Evolutionary conservation across 2,888 invertebrate species (phyloP).

Genomic region (Dryadula phaetusa): DNA sequence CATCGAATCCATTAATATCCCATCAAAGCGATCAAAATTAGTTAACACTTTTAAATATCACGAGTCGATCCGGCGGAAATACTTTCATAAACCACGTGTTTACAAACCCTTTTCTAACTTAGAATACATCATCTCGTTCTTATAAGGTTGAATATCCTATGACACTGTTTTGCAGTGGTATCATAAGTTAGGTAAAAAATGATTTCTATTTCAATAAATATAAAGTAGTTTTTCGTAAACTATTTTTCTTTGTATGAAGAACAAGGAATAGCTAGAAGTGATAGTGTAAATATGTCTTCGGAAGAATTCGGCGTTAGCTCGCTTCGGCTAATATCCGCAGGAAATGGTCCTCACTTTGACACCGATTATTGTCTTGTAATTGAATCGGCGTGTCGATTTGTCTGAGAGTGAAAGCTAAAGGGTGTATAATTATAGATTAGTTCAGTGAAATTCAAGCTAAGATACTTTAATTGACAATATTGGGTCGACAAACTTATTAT

Average conservation of each 20-base stretch:
- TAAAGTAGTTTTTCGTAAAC: conserved; percentile 33
- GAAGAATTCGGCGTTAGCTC: conserved; percentile 66
- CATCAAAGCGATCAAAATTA: conserved; percentile 71
- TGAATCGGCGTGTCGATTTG: conserved; percentile 78
- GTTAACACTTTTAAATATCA: conserved; percentile 70
- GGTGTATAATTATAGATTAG: conserved; percentile 40
- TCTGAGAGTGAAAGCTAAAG: conserved; percentile 50
- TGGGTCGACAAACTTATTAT: not conserved
- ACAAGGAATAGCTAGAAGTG: conserved; percentile 50
- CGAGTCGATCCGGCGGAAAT: conserved; percentile 74
- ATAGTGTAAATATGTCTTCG: conserved; percentile 77
- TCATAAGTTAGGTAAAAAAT: not conserved
- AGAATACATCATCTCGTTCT: conserved; percentile 34
- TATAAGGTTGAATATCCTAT: conserved; percentile 39
- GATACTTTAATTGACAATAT: not conserved
- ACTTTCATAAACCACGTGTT: conserved; percentile 52
- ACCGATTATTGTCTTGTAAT: conserved; percentile 76
- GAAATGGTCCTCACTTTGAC: conserved; percentile 68
- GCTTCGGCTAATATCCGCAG: conserved; percentile 78
- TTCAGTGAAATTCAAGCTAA: not conserved
- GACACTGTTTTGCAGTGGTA: conserved; percentile 4
- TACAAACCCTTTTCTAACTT: conserved; percentile 42
- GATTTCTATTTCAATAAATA: conserved; percentile 25
- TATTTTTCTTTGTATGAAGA: conserved; percentile 25
- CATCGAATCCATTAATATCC: conserved; percentile 58